Percentiles rank a stretch among this genome's conserved stretches.
Evolutionary conservation across 2,113 vertebrate species (phyloP).

Genomic region (Epinephelus lanceolatus): DNA sequence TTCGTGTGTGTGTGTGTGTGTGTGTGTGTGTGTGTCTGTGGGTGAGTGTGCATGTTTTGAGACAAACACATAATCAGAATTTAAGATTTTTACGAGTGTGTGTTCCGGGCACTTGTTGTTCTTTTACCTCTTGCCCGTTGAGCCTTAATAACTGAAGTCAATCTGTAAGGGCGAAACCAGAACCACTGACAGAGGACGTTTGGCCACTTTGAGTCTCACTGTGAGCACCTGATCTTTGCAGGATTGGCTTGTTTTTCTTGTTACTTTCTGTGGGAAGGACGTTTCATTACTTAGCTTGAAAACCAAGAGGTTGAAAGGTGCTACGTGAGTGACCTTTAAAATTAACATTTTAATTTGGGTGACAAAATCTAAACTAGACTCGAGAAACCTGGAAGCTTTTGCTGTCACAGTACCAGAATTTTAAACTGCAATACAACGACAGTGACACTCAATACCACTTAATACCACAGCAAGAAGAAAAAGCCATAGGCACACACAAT

Average conservation of each 20-base stretch:
- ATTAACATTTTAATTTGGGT: not conserved
- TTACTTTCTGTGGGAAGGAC: not conserved
- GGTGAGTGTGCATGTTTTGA: slow-evolving; percentile 63
- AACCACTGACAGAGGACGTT: slow-evolving; percentile 52
- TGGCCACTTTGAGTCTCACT: not conserved
- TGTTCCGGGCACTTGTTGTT: slow-evolving; percentile 80
- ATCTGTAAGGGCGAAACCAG: slow-evolving; percentile 66
- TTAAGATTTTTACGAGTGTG: slow-evolving; percentile 71
- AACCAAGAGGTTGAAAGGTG: not conserved
- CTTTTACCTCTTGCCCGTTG: slow-evolving; percentile 82
- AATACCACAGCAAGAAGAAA: too few species aligned
- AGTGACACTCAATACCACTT: too few species aligned
- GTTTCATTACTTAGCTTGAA: not conserved
- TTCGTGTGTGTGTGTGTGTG: slow-evolving; percentile 39
- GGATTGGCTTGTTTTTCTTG: not conserved
- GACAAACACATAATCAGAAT: slow-evolving; percentile 69
- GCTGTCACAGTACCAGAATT: too few species aligned
- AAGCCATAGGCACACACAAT: too few species aligned
- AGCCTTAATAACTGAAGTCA: slow-evolving; percentile 84
- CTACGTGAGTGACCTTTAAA: not conserved
- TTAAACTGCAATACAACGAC: too few species aligned
- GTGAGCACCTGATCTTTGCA: not conserved
- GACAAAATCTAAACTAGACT: not conserved
- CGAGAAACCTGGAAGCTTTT: too few species aligned
- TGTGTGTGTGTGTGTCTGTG: slow-evolving; percentile 46